phyloP scores from a whole-genome alignment of 2,113 vertebrate genomes.

The Ursus arctos region DNA sequence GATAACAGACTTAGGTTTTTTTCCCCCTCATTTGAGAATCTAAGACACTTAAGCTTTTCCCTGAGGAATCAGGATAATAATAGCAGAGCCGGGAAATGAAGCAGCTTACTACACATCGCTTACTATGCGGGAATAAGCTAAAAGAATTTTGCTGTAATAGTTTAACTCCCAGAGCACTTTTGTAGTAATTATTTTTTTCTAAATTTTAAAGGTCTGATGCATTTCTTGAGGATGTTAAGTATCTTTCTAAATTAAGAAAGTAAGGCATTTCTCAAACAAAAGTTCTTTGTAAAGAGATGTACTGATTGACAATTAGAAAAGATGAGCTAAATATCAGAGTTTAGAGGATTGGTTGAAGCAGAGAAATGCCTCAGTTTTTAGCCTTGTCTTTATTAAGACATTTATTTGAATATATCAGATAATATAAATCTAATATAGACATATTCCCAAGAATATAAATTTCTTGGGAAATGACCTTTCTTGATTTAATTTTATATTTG shows the following conservation, averaged over 20 bases:
- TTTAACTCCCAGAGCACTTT: conserved; percentile 82
- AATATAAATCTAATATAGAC: neutral
- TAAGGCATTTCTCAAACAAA: conserved; percentile 3
- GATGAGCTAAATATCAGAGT: neutral
- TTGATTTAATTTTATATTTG: conserved; percentile 39
- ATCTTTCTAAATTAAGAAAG: conserved; percentile 51
- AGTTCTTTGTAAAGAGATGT: neutral
- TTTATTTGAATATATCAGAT: neutral
- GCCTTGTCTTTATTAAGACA: conserved; percentile 8
- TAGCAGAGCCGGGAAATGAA: conserved; percentile 80
- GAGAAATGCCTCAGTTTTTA: neutral
- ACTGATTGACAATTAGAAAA: conserved; percentile 51
- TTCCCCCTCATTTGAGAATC: conserved; percentile 65
- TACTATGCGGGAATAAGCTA: conserved; percentile 80
- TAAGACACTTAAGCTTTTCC: conserved; percentile 77
- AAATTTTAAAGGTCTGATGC: conserved; percentile 69
- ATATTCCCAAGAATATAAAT: neutral
- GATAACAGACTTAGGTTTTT: conserved; percentile 65
- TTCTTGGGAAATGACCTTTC: neutral
- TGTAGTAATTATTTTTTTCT: conserved; percentile 81
- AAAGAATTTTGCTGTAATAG: conserved; percentile 79
- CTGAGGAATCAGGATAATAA: conserved; percentile 84
- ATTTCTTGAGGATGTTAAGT: conserved; percentile 73
- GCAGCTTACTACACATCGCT: conserved; percentile 83
- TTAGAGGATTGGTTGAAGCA: neutral